A percentile compares a stretch with the other conserved stretches of the same genome.
Evolutionary conservation across 2,797 vertebrate species (phyloP).

Genomic region (Oryzias sinensis): DNA sequence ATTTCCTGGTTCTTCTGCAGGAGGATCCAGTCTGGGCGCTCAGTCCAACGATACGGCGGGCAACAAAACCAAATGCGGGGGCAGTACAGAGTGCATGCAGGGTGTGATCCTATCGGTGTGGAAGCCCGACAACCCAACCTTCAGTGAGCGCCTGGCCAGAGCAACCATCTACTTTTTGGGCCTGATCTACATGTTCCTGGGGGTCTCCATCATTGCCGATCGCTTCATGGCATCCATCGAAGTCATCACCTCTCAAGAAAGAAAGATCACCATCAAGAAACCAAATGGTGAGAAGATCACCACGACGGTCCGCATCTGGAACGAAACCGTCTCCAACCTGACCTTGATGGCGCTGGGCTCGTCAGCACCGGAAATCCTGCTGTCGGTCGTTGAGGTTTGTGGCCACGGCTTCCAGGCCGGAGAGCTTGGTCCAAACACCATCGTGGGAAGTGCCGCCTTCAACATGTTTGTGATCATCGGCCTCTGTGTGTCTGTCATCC

Average conservation of each 20-base stretch:
- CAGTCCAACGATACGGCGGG: constrained; percentile 49
- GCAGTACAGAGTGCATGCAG: constrained; percentile 80
- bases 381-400: constrained; percentile 95
- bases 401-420: constrained; percentile 91
- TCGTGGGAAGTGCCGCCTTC: constrained; percentile 95
- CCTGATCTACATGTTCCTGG: constrained; percentile 93
- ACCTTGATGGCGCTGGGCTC: constrained; percentile 97
- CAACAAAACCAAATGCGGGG: constrained; percentile 75
- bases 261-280: constrained; percentile 91
- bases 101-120: constrained; percentile 93
- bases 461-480: constrained; percentile 99
- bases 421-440: constrained; percentile 93
- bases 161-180: constrained; percentile 93
- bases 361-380: constrained; percentile 92
- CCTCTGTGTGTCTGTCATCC: constrained; percentile 92
- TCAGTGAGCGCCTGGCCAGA: constrained; percentile 89
- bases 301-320: constrained; percentile 94
- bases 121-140: constrained; percentile 84
- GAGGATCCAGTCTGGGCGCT: constrained; percentile 28
- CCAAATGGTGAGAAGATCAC: constrained; percentile 90
- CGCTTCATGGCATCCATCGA: constrained; percentile 99
- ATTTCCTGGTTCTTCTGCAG: constrained; percentile 47
- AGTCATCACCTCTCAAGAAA: constrained; percentile 96
- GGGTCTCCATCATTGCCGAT: constrained; percentile 95
- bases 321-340: constrained; percentile 95